These are phyloP conservation scores for Tethya wilhelma DNA, from an alignment of 37 sponge, comb jelly and placozoan species.

Conservation along the genomic window DNA sequence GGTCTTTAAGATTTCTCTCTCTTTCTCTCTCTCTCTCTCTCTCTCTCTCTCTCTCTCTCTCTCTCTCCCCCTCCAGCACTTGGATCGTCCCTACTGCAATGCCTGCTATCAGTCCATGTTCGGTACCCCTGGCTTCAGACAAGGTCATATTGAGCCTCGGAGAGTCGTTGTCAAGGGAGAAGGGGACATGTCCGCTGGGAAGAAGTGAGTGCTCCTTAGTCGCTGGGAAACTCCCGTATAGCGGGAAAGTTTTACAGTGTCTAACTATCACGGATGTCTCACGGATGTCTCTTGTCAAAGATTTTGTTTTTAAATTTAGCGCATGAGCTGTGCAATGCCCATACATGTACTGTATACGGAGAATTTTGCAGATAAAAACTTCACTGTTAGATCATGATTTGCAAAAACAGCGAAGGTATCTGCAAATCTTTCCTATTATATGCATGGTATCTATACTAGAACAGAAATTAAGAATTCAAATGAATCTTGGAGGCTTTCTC, in stretches of 20 bases:
- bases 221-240: background rate
- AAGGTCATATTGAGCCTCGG: slow-evolving; percentile 37
- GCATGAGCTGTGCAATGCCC: too few relatives aligned
- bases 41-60: slow-evolving; percentile 15
- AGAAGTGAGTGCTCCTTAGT: background rate
- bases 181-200: background rate
- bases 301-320: too few relatives aligned
- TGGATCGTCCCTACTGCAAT: slow-evolving; percentile 76
- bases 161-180: slow-evolving; percentile 24
- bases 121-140: slow-evolving; percentile 76
- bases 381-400: too few relatives aligned
- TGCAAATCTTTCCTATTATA: too few relatives aligned
- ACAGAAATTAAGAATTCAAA: too few relatives aligned
- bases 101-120: slow-evolving; percentile 71
- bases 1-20: background rate
- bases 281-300: too few relatives aligned
- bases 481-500: too few relatives aligned
- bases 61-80: slow-evolving; percentile 58
- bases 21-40: slow-evolving; percentile 24
- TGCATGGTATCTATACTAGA: too few relatives aligned
- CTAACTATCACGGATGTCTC: too few relatives aligned
- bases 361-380: too few relatives aligned
- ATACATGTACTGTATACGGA: too few relatives aligned
- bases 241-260: background rate
- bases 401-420: too few relatives aligned